Percentiles rank a stretch among this genome's conserved stretches.
Evolutionary conservation across 2,888 invertebrate genomes (phyloP).

Genomic region (Harpalus rufipes): DNA sequence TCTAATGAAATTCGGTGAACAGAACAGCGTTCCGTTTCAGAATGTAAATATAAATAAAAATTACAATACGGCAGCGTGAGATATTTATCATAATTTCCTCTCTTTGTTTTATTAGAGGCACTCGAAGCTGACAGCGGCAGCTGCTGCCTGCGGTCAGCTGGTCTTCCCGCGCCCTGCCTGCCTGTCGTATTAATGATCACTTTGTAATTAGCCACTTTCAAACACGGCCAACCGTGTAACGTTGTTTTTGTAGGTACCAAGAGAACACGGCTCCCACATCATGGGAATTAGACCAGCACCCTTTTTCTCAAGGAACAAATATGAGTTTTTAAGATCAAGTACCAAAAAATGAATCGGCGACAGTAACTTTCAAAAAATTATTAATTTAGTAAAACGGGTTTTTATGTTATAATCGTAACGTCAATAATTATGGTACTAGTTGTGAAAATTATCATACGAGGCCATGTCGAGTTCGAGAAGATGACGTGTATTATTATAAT

Average conservation of each 20-base stretch:
- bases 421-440: too few species aligned
- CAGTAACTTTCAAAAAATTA: too few species aligned
- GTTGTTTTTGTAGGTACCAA: slow-evolving; percentile 15
- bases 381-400: too few species aligned
- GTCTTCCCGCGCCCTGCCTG: slow-evolving; percentile 32
- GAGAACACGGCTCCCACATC: slow-evolving; percentile 18
- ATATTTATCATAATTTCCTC: slow-evolving; percentile 77
- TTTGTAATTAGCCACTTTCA: slow-evolving; percentile 77
- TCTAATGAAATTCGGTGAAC: slow-evolving; percentile 66
- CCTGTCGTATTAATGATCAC: slow-evolving; percentile 76
- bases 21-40: slow-evolving; percentile 68
- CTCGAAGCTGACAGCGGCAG: slow-evolving; percentile 75
- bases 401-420: too few species aligned
- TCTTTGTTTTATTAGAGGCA: slow-evolving; percentile 76
- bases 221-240: slow-evolving; percentile 52
- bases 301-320: slow-evolving; percentile 8
- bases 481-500: too few species aligned
- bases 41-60: slow-evolving; percentile 75
- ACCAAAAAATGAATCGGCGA: too few species aligned
- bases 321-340: neutral
- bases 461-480: too few species aligned
- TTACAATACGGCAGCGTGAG: slow-evolving; percentile 74
- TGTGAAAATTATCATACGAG: too few species aligned
- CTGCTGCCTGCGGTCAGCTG: slow-evolving; percentile 76
- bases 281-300: neutral